A percentile compares a stretch with the other conserved stretches of the same genome.
phyloP scores from a whole-genome alignment of 2,797 vertebrate genomes.

The Strix occidentalis region DNA sequence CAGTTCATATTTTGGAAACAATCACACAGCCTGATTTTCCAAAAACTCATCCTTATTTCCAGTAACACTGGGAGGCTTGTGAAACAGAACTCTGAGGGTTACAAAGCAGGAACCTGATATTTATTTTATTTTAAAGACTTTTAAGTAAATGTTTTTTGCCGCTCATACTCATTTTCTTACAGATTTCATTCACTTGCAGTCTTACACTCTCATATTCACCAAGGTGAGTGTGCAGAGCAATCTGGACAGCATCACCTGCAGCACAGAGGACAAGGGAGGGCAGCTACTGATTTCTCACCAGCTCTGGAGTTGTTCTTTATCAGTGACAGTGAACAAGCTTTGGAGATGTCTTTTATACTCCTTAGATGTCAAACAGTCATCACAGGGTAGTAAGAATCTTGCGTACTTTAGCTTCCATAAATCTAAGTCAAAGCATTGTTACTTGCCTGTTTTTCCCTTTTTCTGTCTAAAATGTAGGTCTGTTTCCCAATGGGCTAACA shows the following conservation, averaged over 20 bases:
- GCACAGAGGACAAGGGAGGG: not conserved
- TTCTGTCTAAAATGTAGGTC: not conserved
- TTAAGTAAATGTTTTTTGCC: not conserved
- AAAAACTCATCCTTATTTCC: not conserved
- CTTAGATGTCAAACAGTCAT: no score
- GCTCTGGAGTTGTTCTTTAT: not conserved
- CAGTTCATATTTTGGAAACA: not conserved
- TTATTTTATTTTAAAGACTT: not conserved
- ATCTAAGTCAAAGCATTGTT: not conserved
- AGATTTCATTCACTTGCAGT: no score
- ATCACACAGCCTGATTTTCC: accelerated
- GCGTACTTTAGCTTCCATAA: not conserved
- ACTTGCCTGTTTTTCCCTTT: not conserved
- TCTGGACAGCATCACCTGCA: not conserved
- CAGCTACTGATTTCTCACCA: not conserved
- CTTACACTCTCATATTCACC: not conserved
- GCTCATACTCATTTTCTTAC: not conserved
- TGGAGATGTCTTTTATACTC: not conserved
- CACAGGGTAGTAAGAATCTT: not conserved
- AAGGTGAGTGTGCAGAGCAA: not conserved
- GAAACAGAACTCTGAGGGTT: not conserved
- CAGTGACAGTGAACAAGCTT: not conserved
- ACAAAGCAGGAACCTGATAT: not conserved
- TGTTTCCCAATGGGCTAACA: not conserved
- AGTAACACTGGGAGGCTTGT: not conserved